Evolutionary conservation across 2,113 vertebrate genomes (phyloP), one percentile per base, ranked within the genome.

Genomic region (Bufo bufo): DNA sequence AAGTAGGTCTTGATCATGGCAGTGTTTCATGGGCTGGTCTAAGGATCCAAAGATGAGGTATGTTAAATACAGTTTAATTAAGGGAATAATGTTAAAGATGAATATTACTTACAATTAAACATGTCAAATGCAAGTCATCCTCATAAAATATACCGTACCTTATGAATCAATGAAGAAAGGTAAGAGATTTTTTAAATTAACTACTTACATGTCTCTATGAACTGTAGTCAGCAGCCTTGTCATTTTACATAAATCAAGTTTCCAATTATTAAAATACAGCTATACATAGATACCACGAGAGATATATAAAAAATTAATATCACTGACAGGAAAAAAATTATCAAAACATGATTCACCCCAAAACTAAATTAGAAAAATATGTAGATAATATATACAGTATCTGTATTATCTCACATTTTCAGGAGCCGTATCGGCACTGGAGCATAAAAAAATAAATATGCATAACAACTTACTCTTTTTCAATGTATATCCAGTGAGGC

Each of bases 121-220:
- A 33, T 80, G 78, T 80, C 77, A 56, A 80, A 80, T 16, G 23
- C 77, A 80, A 79, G 77, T 80, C 50, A 80, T 56, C 47, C 47
- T 50, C 45, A 50, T 75, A 11, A 75, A 75, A 75, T 75, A 75
- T 50, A 20, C 17, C 45, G 50, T 75, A 75, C 17, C 45, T 75
- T 75, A 75, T 75, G 12, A 75, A 75, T 75, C 45, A 75, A 75
- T 75, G 8, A 75, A 75, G 17, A 19, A 75, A 49, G 72, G 72
- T 75, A 75, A 75, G 47, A 49, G 17, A 75, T 75, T 49, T 75
- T 75, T 75, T 50, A 20, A 13, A 20, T 50, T 75, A 50, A 50
- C 47, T 75, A 50, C 72, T 20, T 75, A 50, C 63, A 20, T 45
- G 47, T 45, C 72, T 20, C 47, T 8, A 75, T 50, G 43, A 75